Conservation (phyloP, 2,797 vertebrate genomes). For the Ctenochaetus hawaiiensis region DNA sequence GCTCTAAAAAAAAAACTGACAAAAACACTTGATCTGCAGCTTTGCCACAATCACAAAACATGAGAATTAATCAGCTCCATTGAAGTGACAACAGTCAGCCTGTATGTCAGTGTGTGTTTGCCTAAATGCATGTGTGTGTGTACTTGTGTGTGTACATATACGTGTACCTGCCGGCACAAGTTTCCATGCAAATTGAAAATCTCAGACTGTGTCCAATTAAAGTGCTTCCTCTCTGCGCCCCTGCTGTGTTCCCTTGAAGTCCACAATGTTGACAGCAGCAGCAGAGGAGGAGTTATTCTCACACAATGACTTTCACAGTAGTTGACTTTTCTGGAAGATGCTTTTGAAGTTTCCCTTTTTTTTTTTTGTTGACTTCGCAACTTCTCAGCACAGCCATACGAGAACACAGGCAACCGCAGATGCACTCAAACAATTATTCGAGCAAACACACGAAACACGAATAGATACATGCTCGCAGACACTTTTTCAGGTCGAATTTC, state of each 20-base stretch:
- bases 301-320: slow-evolving; percentile 55
- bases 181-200: slow-evolving; percentile 57
- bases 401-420: slow-evolving; percentile 23
- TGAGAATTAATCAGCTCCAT: slow-evolving; percentile 28
- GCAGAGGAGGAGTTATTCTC: slow-evolving; percentile 49
- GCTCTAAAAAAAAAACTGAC: slow-evolving; percentile 4
- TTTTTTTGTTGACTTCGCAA: slow-evolving; percentile 56
- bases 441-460: slow-evolving; percentile 24
- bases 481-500: slow-evolving; percentile 20
- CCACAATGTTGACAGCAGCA: slow-evolving; percentile 61
- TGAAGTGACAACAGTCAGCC: slow-evolving; percentile 31
- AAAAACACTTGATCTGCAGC: slow-evolving; percentile 34
- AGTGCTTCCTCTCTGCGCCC: slow-evolving; percentile 46
- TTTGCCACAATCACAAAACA: slow-evolving; percentile 35
- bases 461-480: slow-evolving; percentile 17
- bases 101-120: slow-evolving; percentile 6
- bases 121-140: neutral
- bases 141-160: neutral
- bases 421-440: neutral
- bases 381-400: slow-evolving; percentile 30
- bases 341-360: slow-evolving; percentile 54
- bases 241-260: slow-evolving; percentile 66
- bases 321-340: slow-evolving; percentile 52
- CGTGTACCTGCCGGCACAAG: slow-evolving; percentile 17
- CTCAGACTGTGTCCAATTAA: slow-evolving; percentile 69